Percentiles rank a stretch among this genome's conserved stretches.
Conservation (phyloP, 2,888 invertebrate species). For the Odontothrips loti region DNA sequence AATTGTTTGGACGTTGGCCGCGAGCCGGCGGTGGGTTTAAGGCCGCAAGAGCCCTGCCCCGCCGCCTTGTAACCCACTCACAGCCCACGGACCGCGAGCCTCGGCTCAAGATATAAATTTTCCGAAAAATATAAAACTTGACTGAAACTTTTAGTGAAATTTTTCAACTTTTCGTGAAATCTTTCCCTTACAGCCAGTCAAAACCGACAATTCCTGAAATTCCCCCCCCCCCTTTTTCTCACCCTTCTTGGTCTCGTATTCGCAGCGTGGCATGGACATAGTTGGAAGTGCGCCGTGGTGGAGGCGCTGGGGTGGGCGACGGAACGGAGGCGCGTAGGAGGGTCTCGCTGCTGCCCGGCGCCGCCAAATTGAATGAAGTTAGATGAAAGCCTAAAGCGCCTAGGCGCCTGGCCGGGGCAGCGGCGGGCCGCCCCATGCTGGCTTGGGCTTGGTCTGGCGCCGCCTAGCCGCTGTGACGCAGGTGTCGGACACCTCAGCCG, state of each 20-base stretch:
- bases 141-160: neutral
- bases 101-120: neutral
- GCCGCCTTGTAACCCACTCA: too few relatives aligned
- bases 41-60: too few relatives aligned
- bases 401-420: neutral
- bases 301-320: neutral
- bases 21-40: too few relatives aligned
- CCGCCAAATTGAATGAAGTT: neutral
- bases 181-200: too few relatives aligned
- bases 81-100: too few relatives aligned
- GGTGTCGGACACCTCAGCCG: too few relatives aligned
- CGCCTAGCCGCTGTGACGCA: neutral
- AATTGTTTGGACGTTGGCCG: neutral
- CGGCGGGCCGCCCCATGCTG: neutral
- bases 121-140: neutral
- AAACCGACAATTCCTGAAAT: neutral
- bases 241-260: too few relatives aligned
- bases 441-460: neutral
- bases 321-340: neutral
- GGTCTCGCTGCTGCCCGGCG: neutral
- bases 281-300: neutral
- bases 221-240: neutral
- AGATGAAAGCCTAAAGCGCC: neutral
- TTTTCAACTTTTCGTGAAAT: too few relatives aligned
- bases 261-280: neutral